A percentile compares a stretch with the other conserved stretches of the same genome.
Conservation (phyloP, 2,113 vertebrate species). For the Murina feae region DNA sequence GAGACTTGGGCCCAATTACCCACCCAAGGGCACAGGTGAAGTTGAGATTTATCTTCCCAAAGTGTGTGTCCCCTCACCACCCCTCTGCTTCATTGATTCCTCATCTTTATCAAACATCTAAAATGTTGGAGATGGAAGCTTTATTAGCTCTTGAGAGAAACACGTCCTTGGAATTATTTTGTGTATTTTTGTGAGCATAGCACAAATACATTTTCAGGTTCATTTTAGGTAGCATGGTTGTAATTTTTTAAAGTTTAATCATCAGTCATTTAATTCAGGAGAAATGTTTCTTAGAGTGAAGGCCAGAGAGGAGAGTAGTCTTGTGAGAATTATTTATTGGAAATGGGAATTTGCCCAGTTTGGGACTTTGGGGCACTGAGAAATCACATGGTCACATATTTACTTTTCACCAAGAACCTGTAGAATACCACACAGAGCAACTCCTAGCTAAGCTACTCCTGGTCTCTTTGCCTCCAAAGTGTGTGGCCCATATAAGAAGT, state of each 20-base stretch:
- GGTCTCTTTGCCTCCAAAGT: not conserved
- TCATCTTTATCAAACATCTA: not conserved
- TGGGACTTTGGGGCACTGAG: not conserved
- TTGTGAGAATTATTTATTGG: not conserved
- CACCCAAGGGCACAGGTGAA: not conserved
- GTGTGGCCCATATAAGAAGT: not conserved
- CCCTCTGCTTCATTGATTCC: not conserved
- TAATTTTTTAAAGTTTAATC: not conserved
- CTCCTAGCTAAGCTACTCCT: not conserved
- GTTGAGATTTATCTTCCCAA: not conserved
- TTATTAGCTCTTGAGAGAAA: not conserved
- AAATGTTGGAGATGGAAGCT: not conserved
- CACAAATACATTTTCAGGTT: not conserved
- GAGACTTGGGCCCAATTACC: not conserved
- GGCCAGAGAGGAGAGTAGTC: not conserved
- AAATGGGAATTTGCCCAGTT: not conserved
- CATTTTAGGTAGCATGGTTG: not conserved
- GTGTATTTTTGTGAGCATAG: not conserved
- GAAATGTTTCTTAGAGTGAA: not conserved
- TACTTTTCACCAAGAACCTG: not conserved
- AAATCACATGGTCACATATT: not conserved
- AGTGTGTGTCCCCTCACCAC: not conserved
- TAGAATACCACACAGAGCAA: not conserved
- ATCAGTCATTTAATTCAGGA: not conserved
- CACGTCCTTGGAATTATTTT: not conserved